Conservation (phyloP, 2,797 vertebrate genomes). For the Chrysocyon brachyurus region DNA sequence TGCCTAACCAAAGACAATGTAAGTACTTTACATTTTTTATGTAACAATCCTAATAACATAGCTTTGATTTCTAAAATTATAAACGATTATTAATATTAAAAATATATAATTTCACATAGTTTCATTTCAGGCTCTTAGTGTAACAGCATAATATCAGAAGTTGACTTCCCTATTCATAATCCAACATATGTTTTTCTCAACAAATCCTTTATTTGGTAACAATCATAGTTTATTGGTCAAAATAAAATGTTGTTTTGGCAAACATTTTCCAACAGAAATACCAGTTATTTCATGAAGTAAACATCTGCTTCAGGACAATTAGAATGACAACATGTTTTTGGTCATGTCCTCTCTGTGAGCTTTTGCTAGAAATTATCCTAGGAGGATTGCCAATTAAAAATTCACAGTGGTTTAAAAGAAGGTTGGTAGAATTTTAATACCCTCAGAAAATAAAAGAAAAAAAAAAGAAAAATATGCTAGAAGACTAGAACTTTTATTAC, state of each 20-base stretch:
- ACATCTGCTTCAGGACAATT: conserved; percentile 24
- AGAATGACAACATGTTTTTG: background rate
- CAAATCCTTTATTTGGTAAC: conserved; percentile 33
- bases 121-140: background rate
- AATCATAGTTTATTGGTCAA: background rate
- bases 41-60: background rate
- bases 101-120: background rate
- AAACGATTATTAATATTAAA: background rate
- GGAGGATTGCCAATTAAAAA: background rate
- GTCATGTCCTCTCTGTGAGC: background rate
- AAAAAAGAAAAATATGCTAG: background rate
- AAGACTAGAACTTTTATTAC: background rate
- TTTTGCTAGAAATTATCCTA: background rate
- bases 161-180: background rate
- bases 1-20: background rate
- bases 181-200: background rate
- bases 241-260: conserved; percentile 28
- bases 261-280: conserved; percentile 32
- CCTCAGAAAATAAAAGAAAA: background rate
- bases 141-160: background rate
- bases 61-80: background rate
- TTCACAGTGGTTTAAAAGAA: background rate
- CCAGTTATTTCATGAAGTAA: conserved; percentile 15
- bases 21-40: background rate
- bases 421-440: background rate